Evolutionary conservation across 2,113 vertebrate species (phyloP), one percentile per base, ranked within the genome.

Genomic region (Calyptommatus sinebrachiatus): DNA sequence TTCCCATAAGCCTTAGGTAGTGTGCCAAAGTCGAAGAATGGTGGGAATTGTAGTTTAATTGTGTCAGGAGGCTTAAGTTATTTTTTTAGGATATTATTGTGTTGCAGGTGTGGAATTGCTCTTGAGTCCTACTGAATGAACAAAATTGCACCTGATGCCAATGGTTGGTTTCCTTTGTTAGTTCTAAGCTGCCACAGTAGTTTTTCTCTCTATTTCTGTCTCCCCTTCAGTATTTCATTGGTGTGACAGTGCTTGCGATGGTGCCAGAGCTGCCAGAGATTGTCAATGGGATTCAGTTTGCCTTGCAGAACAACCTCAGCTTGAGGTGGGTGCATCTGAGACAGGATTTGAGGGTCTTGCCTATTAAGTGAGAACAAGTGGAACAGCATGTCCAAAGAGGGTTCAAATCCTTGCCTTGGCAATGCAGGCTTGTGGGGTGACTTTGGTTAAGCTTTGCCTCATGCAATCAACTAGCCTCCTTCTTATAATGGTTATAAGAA

Each of bases 211-310:
- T 57, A 3, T 18, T 18, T 57, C 2, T 2, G 21, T 12, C 22
- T 4, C 1, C 24, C 10, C 31, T 7, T 11, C 92, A 97, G 97
- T 97, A 97, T 73, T 97, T 97, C 83, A 96, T 97, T 0, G 94
- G 96, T 1, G 97, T 97, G 80, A 97, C 97, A 0, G 88, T 97
- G 74, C 85, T 98, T 86, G 97, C 97, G 0, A 95, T 97, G 96
- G 95, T 97, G 71, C 97, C 97, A 0, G 96, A 97, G 89, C 92
- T 98, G 57, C 97, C 97, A 0, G 97, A 98, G 90, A 94, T 98
- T 0, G 94, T 98, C 83, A 98, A 97, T 0, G 96, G 97, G 63
- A 96, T 98, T 90, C 97, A 97, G 91, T 98, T 98, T 21, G 97
- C 97, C 2, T 86, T 97, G 85, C 96, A 97, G 88, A 97, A 97